phyloP scores from a whole-genome alignment of 2,888 invertebrate genomes.

The Pyrgus malvae region DNA sequence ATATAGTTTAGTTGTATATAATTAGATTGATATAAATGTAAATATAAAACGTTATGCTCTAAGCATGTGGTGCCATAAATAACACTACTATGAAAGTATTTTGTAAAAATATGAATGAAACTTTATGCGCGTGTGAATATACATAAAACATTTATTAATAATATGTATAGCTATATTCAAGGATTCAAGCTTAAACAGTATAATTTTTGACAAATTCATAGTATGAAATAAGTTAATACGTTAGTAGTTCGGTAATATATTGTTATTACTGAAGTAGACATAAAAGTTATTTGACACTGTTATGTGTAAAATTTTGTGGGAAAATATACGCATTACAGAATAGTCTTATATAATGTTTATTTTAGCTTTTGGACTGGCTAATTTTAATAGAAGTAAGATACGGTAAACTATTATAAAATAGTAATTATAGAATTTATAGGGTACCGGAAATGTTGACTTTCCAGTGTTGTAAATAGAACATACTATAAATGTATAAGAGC shows the following conservation, averaged over 20 bases:
- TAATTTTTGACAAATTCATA: slow-evolving; percentile 26
- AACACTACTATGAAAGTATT: slow-evolving; percentile 67
- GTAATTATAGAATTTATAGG: slow-evolving; percentile 30
- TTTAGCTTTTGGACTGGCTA: slow-evolving; percentile 75
- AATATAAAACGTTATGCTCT: slow-evolving; percentile 59
- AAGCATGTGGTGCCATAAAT: slow-evolving; percentile 80
- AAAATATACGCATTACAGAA: slow-evolving; percentile 80
- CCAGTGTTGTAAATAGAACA: slow-evolving; percentile 35
- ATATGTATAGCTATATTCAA: slow-evolving; percentile 10
- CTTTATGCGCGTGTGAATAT: slow-evolving; percentile 13
- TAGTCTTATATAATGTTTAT: slow-evolving; percentile 73
- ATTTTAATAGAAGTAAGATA: slow-evolving; percentile 62
- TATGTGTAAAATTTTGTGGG: slow-evolving; percentile 76
- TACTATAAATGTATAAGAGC: slow-evolving; percentile 9
- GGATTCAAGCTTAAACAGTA: slow-evolving; percentile 16
- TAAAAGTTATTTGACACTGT: slow-evolving; percentile 40
- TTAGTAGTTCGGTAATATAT: slow-evolving; percentile 33
- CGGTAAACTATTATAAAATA: slow-evolving; percentile 51
- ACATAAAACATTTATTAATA: slow-evolving; percentile 18
- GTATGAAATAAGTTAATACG: slow-evolving; percentile 24
- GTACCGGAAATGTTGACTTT: slow-evolving; percentile 31
- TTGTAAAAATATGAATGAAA: slow-evolving; percentile 44
- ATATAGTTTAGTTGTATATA: slow-evolving; percentile 22
- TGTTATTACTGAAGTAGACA: slow-evolving; percentile 31
- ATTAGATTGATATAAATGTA: slow-evolving; percentile 35